Conservation (phyloP, 2,797 vertebrate genomes). For the Esox masquinongy region DNA sequence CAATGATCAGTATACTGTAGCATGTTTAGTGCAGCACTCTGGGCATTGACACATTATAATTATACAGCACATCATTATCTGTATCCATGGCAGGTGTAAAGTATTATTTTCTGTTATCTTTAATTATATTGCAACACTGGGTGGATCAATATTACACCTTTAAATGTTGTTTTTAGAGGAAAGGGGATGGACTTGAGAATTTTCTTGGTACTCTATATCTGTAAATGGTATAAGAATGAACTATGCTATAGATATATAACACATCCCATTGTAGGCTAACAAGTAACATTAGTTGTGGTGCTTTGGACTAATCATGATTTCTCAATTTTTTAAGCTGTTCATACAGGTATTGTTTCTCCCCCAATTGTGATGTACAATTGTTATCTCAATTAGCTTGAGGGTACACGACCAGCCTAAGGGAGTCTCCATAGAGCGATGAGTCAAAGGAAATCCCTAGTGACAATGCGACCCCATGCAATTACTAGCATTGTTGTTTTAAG, state of each 20-base stretch:
- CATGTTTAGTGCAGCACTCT: slow-evolving; percentile 49
- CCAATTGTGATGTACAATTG: background rate
- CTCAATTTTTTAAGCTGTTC: background rate
- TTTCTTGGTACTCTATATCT: background rate
- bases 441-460: too few species aligned
- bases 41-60: slow-evolving; percentile 60
- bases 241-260: too few species aligned
- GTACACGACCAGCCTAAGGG: too few species aligned
- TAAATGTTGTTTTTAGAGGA: slow-evolving; percentile 46
- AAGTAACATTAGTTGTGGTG: slow-evolving; percentile 17
- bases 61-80: slow-evolving; percentile 63
- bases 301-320: background rate
- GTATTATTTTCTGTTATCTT: slow-evolving; percentile 73
- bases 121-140: slow-evolving; percentile 54
- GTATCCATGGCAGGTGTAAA: slow-evolving; percentile 69
- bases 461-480: too few species aligned
- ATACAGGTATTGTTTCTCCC: background rate
- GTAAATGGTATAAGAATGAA: too few species aligned
- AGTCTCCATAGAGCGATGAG: too few species aligned
- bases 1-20: slow-evolving; percentile 12
- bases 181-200: slow-evolving; percentile 41
- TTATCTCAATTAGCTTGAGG: too few species aligned
- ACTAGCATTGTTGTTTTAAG: too few species aligned
- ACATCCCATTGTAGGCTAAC: too few species aligned
- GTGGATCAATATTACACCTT: slow-evolving; percentile 67